phyloP scores from a whole-genome alignment of 2,888 invertebrate species.

The Drosophila ustulata region DNA sequence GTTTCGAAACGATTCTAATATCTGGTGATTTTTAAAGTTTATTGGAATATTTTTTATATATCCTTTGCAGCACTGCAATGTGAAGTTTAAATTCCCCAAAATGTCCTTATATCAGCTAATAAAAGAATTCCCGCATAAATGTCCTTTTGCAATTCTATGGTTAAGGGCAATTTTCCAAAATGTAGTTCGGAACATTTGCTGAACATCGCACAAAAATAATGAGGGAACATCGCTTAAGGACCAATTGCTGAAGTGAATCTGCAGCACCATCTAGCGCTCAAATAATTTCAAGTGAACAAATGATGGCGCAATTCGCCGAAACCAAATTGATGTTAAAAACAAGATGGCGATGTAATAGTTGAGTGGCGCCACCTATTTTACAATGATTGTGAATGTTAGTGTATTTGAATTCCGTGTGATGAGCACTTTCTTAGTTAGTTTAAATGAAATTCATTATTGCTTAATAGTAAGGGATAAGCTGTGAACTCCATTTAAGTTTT shows the following conservation, averaged over 20 bases:
- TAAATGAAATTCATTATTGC: background rate
- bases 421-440: no score
- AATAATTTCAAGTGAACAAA: no score
- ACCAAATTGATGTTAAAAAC: background rate
- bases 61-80: background rate
- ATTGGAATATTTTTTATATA: no score
- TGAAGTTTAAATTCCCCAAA: background rate
- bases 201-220: background rate
- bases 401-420: background rate
- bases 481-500: background rate
- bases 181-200: background rate
- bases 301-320: background rate
- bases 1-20: no score
- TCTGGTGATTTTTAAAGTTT: no score
- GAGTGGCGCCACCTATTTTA: constrained; percentile 6
- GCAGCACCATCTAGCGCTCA: constrained; percentile 8
- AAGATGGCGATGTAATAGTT: background rate
- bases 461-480: background rate
- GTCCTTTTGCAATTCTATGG: background rate
- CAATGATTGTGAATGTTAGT: background rate
- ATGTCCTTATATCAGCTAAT: background rate
- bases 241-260: background rate
- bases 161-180: background rate
- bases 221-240: background rate
- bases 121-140: background rate